A percentile compares a stretch with the other conserved stretches of the same genome.
These are phyloP conservation scores for Epirrhoe alternata DNA, from an alignment of 2,888 invertebrate genomes.

Conservation along the genomic window DNA sequence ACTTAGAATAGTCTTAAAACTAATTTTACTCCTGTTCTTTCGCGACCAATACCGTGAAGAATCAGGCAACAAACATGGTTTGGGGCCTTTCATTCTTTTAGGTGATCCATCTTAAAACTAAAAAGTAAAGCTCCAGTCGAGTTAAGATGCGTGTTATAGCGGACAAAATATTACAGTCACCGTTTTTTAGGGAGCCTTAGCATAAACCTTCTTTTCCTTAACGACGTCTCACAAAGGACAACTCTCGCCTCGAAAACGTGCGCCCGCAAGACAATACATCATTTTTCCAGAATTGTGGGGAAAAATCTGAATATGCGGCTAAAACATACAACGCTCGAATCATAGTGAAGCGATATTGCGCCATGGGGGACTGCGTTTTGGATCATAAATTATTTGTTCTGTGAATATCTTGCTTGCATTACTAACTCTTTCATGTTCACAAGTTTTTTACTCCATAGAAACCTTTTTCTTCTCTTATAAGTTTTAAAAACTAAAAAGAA, in stretches of 20 bases:
- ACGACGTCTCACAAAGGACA: conserved; percentile 65
- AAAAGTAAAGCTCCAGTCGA: not conserved
- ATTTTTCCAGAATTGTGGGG: conserved; percentile 47
- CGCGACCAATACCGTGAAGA: too few relatives aligned
- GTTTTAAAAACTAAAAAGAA: too few relatives aligned
- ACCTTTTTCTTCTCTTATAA: too few relatives aligned
- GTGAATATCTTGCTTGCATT: not conserved
- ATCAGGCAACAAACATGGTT: too few relatives aligned
- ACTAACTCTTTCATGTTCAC: too few relatives aligned
- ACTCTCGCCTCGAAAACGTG: conserved; percentile 59
- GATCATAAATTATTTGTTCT: not conserved
- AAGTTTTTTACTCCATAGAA: too few relatives aligned
- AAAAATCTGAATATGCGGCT: conserved; percentile 19
- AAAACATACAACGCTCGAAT: not conserved
- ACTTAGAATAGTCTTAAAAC: too few relatives aligned
- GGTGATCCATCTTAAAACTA: too few relatives aligned
- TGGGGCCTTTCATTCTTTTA: too few relatives aligned
- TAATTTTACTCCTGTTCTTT: too few relatives aligned
- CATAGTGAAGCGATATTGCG: not conserved
- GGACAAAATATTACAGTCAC: not conserved
- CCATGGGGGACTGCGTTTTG: not conserved
- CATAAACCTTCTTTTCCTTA: conserved; percentile 68
- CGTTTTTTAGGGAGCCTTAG: conserved; percentile 44
- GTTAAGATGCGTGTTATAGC: not conserved
- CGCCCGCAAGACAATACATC: conserved; percentile 60